Evolutionary conservation across 2,888 invertebrate genomes (phyloP), one percentile per base, ranked within the genome.

Genomic region (Cryptocephalus primarius): DNA sequence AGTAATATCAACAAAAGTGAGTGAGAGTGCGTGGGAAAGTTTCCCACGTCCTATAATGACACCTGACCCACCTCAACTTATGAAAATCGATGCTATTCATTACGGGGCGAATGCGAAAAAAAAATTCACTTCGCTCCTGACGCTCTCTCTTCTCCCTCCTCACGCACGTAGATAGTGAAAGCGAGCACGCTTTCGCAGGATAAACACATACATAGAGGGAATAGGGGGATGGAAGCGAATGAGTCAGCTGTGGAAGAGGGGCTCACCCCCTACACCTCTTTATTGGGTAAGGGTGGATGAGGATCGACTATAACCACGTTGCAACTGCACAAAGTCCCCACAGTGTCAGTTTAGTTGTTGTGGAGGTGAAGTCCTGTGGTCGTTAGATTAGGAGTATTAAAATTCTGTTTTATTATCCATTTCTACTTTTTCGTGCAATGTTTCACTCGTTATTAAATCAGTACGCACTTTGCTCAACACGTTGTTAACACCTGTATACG

Each of bases 261-360:
- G 55, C 51, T 50, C 47, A 53, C 55, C 56, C 60, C 46, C 55
- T 60, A 61, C 61, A 63, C 62, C 64, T 60, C 65, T 62, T 62
- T 62, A 63, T 64, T 62, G 63, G 57, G 62, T 60, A 61, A 64
- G 65, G 65, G 65, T 63, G 64, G 59, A 57, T 59, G 61, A 60
- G 65, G 66, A 68, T 67, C 67, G 65, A 65, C 66, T 65, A 64
- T 58, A 56, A 61, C 62, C 58, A 61, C 62, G 60, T 58, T 65
- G 64, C 64, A 67, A 65, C 61, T 65, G 64, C 63, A 65, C 62
- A 65, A 65, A 64, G 63, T 22, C 22, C 59, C 60, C 60, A 61
- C 68, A 69, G 68, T 69, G 68, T 67, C 66, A 65, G 66, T 69
- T 67, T 64, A 63, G 66, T 69, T 68, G 61, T 68, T 68, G 69